Conservation (phyloP, 2,113 vertebrate species). For the Myodes glareolus region DNA sequence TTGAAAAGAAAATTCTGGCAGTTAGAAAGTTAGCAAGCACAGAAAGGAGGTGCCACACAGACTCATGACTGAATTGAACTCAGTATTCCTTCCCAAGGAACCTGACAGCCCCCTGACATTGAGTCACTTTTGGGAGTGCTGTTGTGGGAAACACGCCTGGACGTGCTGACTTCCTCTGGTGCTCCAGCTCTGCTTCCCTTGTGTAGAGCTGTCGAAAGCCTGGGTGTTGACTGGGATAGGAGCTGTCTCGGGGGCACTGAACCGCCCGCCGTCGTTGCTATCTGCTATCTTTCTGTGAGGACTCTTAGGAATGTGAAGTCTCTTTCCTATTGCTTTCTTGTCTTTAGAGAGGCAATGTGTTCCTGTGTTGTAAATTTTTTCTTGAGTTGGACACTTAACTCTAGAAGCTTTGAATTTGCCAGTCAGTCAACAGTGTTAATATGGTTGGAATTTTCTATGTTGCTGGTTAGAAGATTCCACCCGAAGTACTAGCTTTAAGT, state of each 20-base stretch:
- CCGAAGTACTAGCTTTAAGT: slow-evolving; percentile 53
- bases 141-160: background rate
- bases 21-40: background rate
- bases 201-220: background rate
- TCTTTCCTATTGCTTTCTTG: slow-evolving; percentile 17
- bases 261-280: background rate
- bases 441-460: slow-evolving; percentile 1
- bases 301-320: background rate
- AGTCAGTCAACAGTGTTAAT: slow-evolving; percentile 23
- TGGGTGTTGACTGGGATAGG: background rate
- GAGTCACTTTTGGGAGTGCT: background rate
- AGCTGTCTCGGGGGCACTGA: slow-evolving; percentile 29
- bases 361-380: background rate
- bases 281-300: background rate
- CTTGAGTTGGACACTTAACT: background rate
- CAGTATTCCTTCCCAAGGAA: background rate
- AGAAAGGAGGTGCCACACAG: background rate
- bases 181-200: background rate
- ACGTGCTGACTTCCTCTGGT: background rate
- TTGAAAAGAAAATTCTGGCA: slow-evolving; percentile 47
- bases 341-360: background rate
- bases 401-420: background rate
- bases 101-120: background rate
- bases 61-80: background rate
- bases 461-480: slow-evolving; percentile 36